Evolutionary conservation across 92 coral and sea anemone species (phyloP), one percentile per base, ranked within the genome.

Genomic region (Nematostella vectensis): DNA sequence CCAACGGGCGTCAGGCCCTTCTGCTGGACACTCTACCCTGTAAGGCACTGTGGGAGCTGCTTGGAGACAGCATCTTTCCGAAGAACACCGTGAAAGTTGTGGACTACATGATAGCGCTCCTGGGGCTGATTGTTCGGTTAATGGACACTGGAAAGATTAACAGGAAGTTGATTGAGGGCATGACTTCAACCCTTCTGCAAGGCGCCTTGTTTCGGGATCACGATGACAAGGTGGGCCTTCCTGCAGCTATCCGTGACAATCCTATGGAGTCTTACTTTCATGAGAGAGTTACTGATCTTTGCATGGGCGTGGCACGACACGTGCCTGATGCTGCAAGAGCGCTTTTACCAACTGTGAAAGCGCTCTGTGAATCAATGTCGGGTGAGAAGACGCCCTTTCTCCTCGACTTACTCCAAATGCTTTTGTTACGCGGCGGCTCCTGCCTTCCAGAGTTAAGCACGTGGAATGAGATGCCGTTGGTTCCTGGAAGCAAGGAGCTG

Each of bases 391-490:
- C 51, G 21, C 9, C 9, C 4, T 45, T 45, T 19, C 18, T 45
- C 17, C 18, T 10, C 4, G 51, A 45, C 18, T 4, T 45, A 4
- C 51, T 45, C 4, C 4, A 17, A 22, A 17, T 22, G 18, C 12
- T 19, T 11, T 11, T 45, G 11, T 9, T 17, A 4, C 9, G 21
- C 51, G 21, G 21, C 51, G 18, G 23, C 19, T 31, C 60, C 13
- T 62, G 29, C 59, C 18, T 20, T 27, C 42, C 47, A 2, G 23
- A 43, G 28, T 16, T 31, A 36, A 59, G 44, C 11, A 27, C 29
- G 24, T 62, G 69, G 69, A 58, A 48, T 21, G 69, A 62, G 21
- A 29, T 62, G 3, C 69, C 60, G 11, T 49, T 62, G 37, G 39
- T 62, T n/a, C 69, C 69, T 25, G 50, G 47, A 43, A 50, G 33